Evolutionary conservation across 2,113 vertebrate species (phyloP), one percentile per base, ranked within the genome.

Genomic region (Dryoscopus gambensis): DNA sequence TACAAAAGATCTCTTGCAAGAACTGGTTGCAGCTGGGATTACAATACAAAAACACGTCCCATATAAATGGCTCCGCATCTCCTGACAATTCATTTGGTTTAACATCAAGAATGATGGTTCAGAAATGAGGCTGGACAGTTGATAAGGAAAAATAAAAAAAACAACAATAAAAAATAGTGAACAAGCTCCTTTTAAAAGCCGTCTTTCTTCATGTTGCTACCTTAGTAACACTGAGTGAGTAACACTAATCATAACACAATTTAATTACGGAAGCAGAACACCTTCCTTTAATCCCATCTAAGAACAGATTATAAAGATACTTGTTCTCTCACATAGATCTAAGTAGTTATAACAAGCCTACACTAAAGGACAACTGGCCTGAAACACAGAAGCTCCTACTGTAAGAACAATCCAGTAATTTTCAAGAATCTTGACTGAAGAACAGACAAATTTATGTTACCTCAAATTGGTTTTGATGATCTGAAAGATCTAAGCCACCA

Each of bases 221-320:
- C 73, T 69, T 87, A 84, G 87, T 69, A 87, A 92, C 81, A 17
- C 79, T 35, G 37, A 39, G 24, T 55, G 39, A 46, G 16, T 46
- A 86, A 77, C 69, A 30, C 75, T 46, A 87, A 81, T 75, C 60
- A 75, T 60, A 95, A 71, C 40, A 86, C 37, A 50, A 63, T 30
- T 76, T 88, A 89, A 84, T 95, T 91, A 97, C 91, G 7, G 57
- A 92, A 82, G 76, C 57, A 65, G 69, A 65, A 91, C 77, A 63
- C 70, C 74, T 57, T 62, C 75, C 68, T 90, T 85, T 96, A 95
- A 97, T 97, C 94, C 84, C 62, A 65, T 27, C 77, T 92, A 69
- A 92, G 33, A 90, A 46, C 28, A 91, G 95, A 95, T 95, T 87
- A 91, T 57, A 84, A 73, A 90, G 68, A 46, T 13, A 49, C 40